Evolutionary conservation across 2,888 invertebrate species (phyloP).

Genomic region (Agrochola lota): DNA sequence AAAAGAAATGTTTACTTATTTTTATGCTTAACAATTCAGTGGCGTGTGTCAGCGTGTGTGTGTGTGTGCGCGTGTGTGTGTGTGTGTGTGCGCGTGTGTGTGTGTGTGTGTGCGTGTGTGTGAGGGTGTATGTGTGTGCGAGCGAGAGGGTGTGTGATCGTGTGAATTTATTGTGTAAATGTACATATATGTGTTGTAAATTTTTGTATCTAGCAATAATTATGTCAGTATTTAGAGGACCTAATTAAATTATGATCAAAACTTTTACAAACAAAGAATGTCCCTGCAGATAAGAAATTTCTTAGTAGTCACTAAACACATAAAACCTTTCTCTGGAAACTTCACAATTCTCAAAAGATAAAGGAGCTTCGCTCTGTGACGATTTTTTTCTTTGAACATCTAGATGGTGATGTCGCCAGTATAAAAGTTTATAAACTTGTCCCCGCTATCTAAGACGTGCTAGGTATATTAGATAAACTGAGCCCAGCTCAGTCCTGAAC

Average conservation of each 20-base stretch:
- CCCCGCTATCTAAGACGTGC: neutral
- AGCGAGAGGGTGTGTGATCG: too few species aligned
- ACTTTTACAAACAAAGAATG: neutral
- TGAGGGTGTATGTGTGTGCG: too few species aligned
- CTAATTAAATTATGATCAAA: neutral
- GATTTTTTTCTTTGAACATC: slow-evolving; percentile 15
- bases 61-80: too few species aligned
- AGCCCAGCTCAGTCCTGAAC: slow-evolving; percentile 13
- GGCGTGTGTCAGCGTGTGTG: too few species aligned
- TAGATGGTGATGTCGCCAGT: neutral
- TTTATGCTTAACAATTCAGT: too few species aligned
- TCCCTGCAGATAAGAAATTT: slow-evolving; percentile 5
- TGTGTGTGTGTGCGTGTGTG: too few species aligned
- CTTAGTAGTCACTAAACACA: neutral
- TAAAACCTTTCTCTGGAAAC: slow-evolving; percentile 18
- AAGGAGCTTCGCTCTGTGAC: slow-evolving; percentile 1
- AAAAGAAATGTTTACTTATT: too few species aligned
- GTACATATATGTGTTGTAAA: too few species aligned
- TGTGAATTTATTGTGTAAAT: too few species aligned
- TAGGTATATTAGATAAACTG: slow-evolving; percentile 13
- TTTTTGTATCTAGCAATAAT: too few species aligned
- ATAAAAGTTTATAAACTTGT: slow-evolving; percentile 33
- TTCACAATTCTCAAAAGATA: slow-evolving; percentile 18
- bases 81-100: too few species aligned
- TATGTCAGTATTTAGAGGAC: neutral